phyloP scores from a whole-genome alignment of 2,113 vertebrate species.

The Leptobrachium ailaonicum region DNA sequence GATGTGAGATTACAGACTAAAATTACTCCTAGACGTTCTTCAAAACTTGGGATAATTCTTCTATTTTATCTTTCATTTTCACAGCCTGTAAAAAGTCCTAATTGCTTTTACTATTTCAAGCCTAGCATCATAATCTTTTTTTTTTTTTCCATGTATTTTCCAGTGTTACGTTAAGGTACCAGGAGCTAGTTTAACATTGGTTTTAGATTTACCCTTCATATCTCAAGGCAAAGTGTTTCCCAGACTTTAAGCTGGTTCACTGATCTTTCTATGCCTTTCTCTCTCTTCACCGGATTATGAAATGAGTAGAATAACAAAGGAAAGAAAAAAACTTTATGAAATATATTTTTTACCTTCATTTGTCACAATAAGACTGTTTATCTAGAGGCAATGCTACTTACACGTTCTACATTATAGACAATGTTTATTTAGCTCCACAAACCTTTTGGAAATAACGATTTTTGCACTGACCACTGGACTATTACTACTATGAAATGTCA shows the following conservation, averaged over 20 bases:
- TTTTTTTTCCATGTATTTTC: neutral
- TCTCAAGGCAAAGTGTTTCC: conserved; percentile 1
- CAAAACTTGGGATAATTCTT: conserved; percentile 5
- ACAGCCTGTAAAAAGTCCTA: conserved; percentile 15
- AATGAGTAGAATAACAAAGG: neutral
- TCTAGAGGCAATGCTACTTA: neutral
- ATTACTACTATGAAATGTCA: neutral
- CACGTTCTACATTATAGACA: neutral
- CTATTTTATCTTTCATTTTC: conserved; percentile 28
- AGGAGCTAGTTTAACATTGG: conserved; percentile 16
- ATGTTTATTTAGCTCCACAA: neutral
- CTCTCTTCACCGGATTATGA: neutral
- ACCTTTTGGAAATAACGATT: neutral
- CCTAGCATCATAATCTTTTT: conserved; percentile 7
- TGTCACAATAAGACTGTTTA: neutral
- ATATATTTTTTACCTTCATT: neutral
- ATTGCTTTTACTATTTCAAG: conserved; percentile 24
- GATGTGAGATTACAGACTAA: conserved; percentile 23
- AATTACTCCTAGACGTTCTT: conserved; percentile 24
- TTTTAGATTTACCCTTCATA: neutral
- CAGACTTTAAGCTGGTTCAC: conserved; percentile 4
- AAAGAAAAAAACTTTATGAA: neutral
- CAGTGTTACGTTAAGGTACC: neutral
- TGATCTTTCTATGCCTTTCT: neutral
- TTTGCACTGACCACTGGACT: neutral